Conservation (phyloP, 2,888 invertebrate species). For the Trachelus troglodyta region DNA sequence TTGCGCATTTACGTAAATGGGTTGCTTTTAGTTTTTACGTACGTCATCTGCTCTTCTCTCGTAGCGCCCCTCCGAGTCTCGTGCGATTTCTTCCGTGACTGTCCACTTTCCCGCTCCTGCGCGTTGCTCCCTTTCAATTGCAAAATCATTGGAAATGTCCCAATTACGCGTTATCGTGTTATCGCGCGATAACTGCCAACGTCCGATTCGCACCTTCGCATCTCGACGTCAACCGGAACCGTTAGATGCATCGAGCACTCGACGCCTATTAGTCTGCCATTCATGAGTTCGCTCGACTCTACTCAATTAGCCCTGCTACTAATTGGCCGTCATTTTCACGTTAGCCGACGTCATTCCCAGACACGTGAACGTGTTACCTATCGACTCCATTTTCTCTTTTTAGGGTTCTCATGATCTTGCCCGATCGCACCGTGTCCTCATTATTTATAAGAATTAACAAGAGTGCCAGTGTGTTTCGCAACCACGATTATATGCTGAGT, state of each 20-base stretch:
- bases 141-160: not conserved
- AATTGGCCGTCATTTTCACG: not conserved
- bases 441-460: not conserved
- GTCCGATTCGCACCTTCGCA: not conserved
- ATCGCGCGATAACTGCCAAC: not conserved
- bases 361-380: not conserved
- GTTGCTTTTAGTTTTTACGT: too few species aligned
- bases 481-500: not conserved
- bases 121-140: not conserved
- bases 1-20: too few species aligned
- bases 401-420: not conserved
- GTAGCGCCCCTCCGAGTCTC: not conserved
- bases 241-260: not conserved
- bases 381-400: not conserved
- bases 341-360: not conserved
- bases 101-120: not conserved
- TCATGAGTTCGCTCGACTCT: not conserved
- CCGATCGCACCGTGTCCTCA: not conserved
- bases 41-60: not conserved
- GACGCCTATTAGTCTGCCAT: not conserved
- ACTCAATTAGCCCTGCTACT: not conserved
- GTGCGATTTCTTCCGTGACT: not conserved
- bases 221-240: not conserved
- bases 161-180: not conserved
- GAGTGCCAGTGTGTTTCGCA: not conserved